Conservation (phyloP, 2,797 vertebrate species). For the Rhincodon typus region DNA sequence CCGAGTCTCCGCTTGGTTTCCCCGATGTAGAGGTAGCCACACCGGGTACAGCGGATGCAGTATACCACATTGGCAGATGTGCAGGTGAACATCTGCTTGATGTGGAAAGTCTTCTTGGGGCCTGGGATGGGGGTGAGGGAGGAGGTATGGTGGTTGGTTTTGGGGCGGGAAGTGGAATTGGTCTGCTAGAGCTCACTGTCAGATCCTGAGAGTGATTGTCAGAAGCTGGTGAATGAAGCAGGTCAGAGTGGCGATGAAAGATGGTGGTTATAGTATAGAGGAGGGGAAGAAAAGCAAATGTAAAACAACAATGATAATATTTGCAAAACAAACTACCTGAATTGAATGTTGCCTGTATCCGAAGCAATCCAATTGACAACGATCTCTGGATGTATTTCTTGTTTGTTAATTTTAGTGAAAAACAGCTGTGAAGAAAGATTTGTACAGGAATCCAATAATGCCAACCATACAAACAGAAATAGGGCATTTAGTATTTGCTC, state of each 20-base stretch:
- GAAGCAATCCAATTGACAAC: conserved; percentile 50
- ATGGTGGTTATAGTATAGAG: neutral
- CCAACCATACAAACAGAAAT: neutral
- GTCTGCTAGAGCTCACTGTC: neutral
- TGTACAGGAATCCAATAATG: neutral
- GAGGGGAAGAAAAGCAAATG: neutral
- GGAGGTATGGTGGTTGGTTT: no score
- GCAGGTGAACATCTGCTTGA: no score
- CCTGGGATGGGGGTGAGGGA: no score
- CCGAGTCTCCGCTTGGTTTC: no score
- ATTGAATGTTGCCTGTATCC: conserved; percentile 46
- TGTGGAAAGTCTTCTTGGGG: no score
- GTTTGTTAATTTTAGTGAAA: neutral
- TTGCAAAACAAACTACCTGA: conserved; percentile 52
- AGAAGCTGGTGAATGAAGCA: neutral
- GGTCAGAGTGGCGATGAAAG: neutral
- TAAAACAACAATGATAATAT: neutral
- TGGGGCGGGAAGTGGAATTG: neutral
- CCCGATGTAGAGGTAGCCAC: no score
- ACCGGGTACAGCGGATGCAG: no score
- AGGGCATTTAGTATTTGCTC: neutral
- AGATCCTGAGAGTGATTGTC: neutral
- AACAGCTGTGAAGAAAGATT: neutral
- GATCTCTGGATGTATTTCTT: neutral
- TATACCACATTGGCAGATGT: no score